phyloP scores from a whole-genome alignment of 2,113 vertebrate species.

The Xenopus borealis region DNA sequence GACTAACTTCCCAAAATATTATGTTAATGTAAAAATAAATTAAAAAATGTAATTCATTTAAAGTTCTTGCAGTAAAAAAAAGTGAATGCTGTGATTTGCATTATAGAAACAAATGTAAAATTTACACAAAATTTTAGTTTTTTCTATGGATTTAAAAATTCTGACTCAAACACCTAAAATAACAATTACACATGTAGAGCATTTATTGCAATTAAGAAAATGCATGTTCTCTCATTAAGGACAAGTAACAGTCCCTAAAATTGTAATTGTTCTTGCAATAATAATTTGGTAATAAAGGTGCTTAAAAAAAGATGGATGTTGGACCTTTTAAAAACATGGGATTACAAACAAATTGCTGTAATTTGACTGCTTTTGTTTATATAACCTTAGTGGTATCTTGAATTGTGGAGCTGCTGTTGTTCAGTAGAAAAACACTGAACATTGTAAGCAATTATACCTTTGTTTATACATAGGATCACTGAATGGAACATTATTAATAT shows the following conservation, averaged over 20 bases:
- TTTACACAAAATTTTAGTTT: too few species aligned
- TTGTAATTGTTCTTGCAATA: slow-evolving; percentile 11
- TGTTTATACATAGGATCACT: slow-evolving; percentile 7
- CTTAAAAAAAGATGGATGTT: slow-evolving; percentile 11
- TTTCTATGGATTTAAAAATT: too few species aligned
- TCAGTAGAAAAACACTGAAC: slow-evolving; percentile 14
- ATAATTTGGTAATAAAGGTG: not conserved
- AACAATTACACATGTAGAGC: not conserved
- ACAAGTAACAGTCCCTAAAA: slow-evolving; percentile 4
- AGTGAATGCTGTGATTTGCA: too few species aligned
- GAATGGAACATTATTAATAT: slow-evolving; percentile 24
- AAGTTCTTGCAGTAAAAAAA: too few species aligned
- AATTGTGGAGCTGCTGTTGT: slow-evolving; percentile 28
- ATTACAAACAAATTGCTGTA: slow-evolving; percentile 36
- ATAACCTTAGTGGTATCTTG: slow-evolving; percentile 21
- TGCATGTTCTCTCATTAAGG: slow-evolving; percentile 8
- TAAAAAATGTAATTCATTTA: too few species aligned
- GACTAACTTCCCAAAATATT: too few species aligned
- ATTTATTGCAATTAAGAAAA: slow-evolving; percentile 18
- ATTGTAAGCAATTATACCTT: not conserved
- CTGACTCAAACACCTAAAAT: not conserved
- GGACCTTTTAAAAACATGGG: slow-evolving; percentile 22
- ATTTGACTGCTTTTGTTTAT: slow-evolving; percentile 32
- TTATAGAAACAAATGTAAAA: too few species aligned
- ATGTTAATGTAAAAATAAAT: too few species aligned